Percentiles rank a stretch among this genome's conserved stretches.
phyloP scores from a whole-genome alignment of 2,888 invertebrate species.

The Trissolcus japonicus region DNA sequence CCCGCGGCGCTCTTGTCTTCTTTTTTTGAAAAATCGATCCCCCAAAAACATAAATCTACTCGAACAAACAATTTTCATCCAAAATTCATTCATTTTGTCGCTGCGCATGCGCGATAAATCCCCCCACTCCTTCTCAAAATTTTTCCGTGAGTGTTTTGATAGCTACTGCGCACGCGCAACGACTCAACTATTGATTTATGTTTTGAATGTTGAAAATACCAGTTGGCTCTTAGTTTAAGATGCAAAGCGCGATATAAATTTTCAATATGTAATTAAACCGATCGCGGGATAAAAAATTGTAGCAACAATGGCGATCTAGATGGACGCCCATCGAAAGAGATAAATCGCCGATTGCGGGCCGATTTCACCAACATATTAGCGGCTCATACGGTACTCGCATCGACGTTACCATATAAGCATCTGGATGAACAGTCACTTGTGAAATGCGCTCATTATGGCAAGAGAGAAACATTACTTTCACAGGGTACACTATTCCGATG shows the following conservation, averaged over 20 bases:
- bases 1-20: slow-evolving; percentile 39
- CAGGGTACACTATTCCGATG: slow-evolving; percentile 33
- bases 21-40: slow-evolving; percentile 3
- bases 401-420: slow-evolving; percentile 55
- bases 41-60: background rate
- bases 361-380: slow-evolving; percentile 47
- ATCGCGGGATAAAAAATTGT: background rate
- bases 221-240: too few relatives aligned
- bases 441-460: slow-evolving; percentile 58
- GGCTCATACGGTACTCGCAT: slow-evolving; percentile 27
- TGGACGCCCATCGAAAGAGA: slow-evolving; percentile 9
- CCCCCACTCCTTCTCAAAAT: too few relatives aligned
- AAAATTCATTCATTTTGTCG: background rate
- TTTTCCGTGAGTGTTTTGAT: too few relatives aligned
- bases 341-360: background rate
- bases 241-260: background rate
- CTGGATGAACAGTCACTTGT: slow-evolving; percentile 55
- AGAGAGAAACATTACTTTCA: slow-evolving; percentile 56
- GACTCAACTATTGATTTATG: too few relatives aligned
- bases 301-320: slow-evolving; percentile 2
- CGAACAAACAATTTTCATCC: background rate
- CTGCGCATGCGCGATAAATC: background rate
- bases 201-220: too few relatives aligned
- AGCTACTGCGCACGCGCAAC: too few relatives aligned
- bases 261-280: background rate